Percentiles rank a stretch among this genome's conserved stretches.
These are phyloP conservation scores for Enteromius treurensis DNA, from an alignment of 2,797 vertebrate species.

Conservation along the genomic window DNA sequence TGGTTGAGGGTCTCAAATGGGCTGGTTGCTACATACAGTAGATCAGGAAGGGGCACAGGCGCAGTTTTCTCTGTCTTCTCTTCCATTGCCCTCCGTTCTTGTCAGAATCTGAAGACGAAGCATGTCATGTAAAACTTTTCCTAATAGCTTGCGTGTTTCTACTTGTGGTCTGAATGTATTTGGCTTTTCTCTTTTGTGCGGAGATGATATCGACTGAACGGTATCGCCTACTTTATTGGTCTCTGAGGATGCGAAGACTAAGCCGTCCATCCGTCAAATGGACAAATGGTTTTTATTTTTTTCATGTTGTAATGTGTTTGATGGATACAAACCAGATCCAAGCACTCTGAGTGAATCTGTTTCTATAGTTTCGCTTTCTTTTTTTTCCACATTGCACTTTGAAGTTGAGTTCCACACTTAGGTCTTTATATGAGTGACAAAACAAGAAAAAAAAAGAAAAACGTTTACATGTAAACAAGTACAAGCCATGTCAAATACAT, in stretches of 20 bases:
- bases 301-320: not conserved
- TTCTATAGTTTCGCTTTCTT: conserved; percentile 62
- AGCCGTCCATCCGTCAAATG: not conserved
- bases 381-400: conserved; percentile 71
- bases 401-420: conserved; percentile 27
- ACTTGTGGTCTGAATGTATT: conserved; percentile 24
- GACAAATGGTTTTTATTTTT: not conserved
- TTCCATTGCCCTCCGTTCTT: not conserved
- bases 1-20: not conserved
- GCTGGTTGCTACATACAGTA: not conserved
- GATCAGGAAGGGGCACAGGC: not conserved
- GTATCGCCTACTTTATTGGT: not conserved
- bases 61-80: not conserved
- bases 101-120: conserved; percentile 48
- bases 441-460: conserved; percentile 1
- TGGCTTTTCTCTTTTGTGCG: conserved; percentile 17
- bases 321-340: conserved; percentile 5
- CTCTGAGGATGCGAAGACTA: conserved; percentile 10
- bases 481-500: conserved; percentile 72
- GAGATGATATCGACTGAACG: not conserved
- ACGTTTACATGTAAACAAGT: conserved; percentile 59
- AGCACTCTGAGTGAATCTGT: not conserved
- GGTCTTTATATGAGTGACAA: conserved; percentile 5
- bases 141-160: conserved; percentile 24
- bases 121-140: conserved; percentile 21